Evolutionary conservation across 1,140 invertebrate species (phyloP), one percentile per base, ranked within the genome.

Genomic region (Vollenhovia emeryi): DNA sequence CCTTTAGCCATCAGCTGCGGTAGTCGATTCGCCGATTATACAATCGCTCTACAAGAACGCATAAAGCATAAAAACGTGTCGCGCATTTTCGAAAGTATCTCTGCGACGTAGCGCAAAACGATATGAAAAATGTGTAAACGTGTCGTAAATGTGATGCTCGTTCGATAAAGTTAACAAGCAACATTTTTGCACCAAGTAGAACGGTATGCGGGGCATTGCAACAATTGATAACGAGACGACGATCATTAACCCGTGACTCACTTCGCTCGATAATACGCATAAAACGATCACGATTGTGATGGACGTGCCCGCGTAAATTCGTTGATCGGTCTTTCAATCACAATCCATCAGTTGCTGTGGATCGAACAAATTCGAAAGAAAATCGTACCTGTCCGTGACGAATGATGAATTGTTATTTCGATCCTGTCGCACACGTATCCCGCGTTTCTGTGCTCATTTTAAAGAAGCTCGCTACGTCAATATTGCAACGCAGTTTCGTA

Each of bases 361-460:
- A 83, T 86, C 75, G 85, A 86, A 86, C 76, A 69, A 89, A 90
- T 89, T 90, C 71, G 43, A 55, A 88, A 90, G 89, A 90, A 90
- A 90, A 74, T 88, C 73, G 74, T 59, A 52, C 9, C 89, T 90
- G 89, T 90, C 89, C n/a, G 18, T 24, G 57, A 21, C 73, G 71
- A 90, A 86, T 89, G 89, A 90, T 87, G 86, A 89, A 90, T 90
- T 74, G 79, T 62, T 50, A 59, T 69, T 82, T 57, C 36, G 50
- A 82, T 82, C 36, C 66, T 79, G 76, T 71, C 78, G 66, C 52
- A 4, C 40, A 15, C 11, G 8, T 43, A 33, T 15, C 24, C 24
- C 24, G 50, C 36, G 15, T 33, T 75, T 15, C 21, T 13, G 5
- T n/a, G 18, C 45, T 66, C 43, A 50, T 33, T 64, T 79, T 50